Evolutionary conservation across 1,140 invertebrate species (phyloP).

Genomic region (Vanessa tameamea): DNA sequence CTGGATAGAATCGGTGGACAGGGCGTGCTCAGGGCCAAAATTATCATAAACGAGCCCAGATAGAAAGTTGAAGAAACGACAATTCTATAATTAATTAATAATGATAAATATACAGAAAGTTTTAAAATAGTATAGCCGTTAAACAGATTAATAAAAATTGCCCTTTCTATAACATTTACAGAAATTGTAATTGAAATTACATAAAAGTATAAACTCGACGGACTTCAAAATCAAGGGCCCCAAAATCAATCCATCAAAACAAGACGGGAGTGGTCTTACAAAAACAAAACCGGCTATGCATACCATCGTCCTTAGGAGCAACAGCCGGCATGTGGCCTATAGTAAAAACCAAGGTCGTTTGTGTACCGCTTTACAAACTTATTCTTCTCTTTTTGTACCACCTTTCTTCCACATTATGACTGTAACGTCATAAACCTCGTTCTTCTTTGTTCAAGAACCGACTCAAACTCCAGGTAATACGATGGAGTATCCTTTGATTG

Average conservation of each 20-base stretch:
- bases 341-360: conserved; percentile 73
- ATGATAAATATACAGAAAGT: conserved; percentile 12
- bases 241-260: conserved; percentile 48
- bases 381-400: conserved; percentile 65
- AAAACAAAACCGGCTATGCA: conserved; percentile 52
- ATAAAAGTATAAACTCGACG: conserved; percentile 17
- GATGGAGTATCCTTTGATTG: conserved; percentile 29
- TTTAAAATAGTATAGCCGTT: not conserved
- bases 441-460: conserved; percentile 14
- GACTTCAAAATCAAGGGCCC: conserved; percentile 39
- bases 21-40: conserved; percentile 27
- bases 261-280: conserved; percentile 32
- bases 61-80: conserved; percentile 20
- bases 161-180: no score
- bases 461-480: conserved; percentile 29
- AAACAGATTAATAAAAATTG: not conserved
- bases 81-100: conserved; percentile 14
- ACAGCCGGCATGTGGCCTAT: conserved; percentile 73
- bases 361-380: conserved; percentile 68
- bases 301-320: conserved; percentile 50
- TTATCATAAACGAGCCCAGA: conserved; percentile 26
- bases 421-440: conserved; percentile 44
- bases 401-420: conserved; percentile 59
- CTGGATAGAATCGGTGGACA: conserved; percentile 14
- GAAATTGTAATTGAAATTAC: conserved; percentile 22